Evolutionary conservation across 2,797 vertebrate species (phyloP).

Genomic region (Spondyliosoma cantharus): DNA sequence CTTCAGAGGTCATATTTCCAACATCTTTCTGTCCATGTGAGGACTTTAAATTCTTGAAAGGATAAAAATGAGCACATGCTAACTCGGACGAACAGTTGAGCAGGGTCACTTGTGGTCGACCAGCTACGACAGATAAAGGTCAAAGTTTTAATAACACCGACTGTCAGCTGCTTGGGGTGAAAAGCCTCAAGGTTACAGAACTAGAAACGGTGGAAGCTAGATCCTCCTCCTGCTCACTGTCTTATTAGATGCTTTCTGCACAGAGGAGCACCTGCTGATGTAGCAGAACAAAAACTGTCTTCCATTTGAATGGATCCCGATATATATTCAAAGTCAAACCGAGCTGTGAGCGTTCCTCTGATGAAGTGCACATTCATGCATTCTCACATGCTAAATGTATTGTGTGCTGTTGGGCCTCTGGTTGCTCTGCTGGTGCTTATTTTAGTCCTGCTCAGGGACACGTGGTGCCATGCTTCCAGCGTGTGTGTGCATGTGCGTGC

Average conservation of each 20-base stretch:
- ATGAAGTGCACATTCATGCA: conserved; percentile 55
- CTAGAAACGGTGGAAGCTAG: conserved; percentile 44
- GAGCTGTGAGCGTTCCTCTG: conserved; percentile 40
- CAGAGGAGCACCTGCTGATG: conserved; percentile 46
- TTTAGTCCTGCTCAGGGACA: conserved; percentile 62
- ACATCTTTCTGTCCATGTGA: not conserved
- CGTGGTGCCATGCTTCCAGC: conserved; percentile 36
- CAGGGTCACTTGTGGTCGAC: conserved; percentile 34
- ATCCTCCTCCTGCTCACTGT: conserved; percentile 50
- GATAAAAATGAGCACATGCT: not conserved
- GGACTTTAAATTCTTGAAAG: not conserved
- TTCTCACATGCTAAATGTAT: conserved; percentile 45
- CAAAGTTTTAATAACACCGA: conserved; percentile 49
- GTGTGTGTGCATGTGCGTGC: conserved; percentile 13
- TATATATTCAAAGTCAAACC: conserved; percentile 53
- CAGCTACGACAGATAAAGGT: conserved; percentile 28
- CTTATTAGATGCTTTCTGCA: conserved; percentile 52
- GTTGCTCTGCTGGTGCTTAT: conserved; percentile 62
- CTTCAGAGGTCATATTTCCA: not conserved
- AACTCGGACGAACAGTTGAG: conserved; percentile 8
- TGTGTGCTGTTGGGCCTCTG: conserved; percentile 55
- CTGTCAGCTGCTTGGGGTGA: conserved; percentile 42
- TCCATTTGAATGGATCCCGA: conserved; percentile 49
- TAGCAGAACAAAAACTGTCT: conserved; percentile 41
- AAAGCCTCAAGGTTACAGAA: conserved; percentile 41